Evolutionary conservation across 2,888 invertebrate species (phyloP), one percentile per base, ranked within the genome.

Genomic region (Eristalinus aeneus): DNA sequence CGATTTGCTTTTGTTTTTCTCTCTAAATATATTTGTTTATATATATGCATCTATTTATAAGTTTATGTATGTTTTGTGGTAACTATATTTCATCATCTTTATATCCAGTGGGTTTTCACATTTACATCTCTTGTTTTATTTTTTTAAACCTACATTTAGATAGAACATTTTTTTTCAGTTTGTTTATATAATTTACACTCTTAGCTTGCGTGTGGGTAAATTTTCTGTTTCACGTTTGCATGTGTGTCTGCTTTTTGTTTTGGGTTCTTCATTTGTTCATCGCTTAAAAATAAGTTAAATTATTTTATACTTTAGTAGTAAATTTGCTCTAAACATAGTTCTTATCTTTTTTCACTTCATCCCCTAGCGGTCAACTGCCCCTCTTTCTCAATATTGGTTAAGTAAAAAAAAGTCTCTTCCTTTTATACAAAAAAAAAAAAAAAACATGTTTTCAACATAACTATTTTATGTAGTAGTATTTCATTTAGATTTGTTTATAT

Each of bases 251-350:
- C 61, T 32, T 84, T 79, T 34, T 68, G 69, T 79, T 65, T 73
- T 58, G 60, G 53, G 64, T 79, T 68, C 2, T 56, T 56, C 6
- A 22, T 56, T 20, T 56, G 85, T 85, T 85, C 81, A 69, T 85
- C 72, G 81, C 85, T 85, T 85, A 85, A 69, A 81, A 64, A 53
- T 85, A 85, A 76, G 36, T 75, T 84, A 80, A 63, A 63, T 68
- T 77, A 61, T 78, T 76, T 36, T 32, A 77, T 77, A 61, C 78
- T 77, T 46, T 32, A 77, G 72, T 68, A 67, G 39, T 78, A 60
- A 85, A 76, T 69, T 85, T 85, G 54, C 80, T 80, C 84, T 85
- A 85, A 85, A 75, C 68, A 72, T 76, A 80, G 56, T 68, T 69
- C n/a, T 58, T 58, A 12, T 10, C 2, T 72, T 71, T 58, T 20